Base-by-base conservation (phyloP, 1,140 invertebrate genomes). In the Campoletis sonorensis region DNA sequence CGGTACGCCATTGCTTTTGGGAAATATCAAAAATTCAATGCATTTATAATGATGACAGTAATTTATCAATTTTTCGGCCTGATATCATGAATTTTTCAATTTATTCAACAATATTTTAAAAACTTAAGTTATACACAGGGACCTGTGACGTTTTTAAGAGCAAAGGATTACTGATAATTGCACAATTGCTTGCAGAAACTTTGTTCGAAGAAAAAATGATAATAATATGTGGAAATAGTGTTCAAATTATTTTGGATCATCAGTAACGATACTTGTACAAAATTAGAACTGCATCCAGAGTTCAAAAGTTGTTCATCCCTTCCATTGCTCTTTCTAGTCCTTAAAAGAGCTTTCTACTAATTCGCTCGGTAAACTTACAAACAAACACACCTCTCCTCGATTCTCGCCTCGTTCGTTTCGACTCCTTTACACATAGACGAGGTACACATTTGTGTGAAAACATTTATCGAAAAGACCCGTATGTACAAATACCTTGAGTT, bases 301-400 rank as follows among this genome's bases (percentile, higher is more conserved):
- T 30, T 67, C 61, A 15, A 23, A 15, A 67, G 26, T 67, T 67
- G 27, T 67, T 8, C 1, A 51, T 18, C 49, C 72, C 16, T 27
- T 1, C 49, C 21, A 18, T 27, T 27, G 8, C 61, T 67, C 58
- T 21, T 33, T 18, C 54, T n/a, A 1, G 18, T n/a, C 51, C 54
- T 8, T 61, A 40, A 77, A 64, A 30, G 75, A 61, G 54, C 30
- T 77, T 54, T 45, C 11, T 54, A 77, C 75, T 77, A 77, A 77
- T 77, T 77, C 54, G 15, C 75, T 1, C 27, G 26, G 75, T 77
- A 40, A 77, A 77, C 75, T 77, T 77, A 4, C 54, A 40, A 77
- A 64, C 54, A 64, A 64, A 77, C 75, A 77, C 27, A 54, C 54
- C 54, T 77, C 30, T 37, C 64, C 75, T 64, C 61, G 27, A 18